Base-by-base conservation (phyloP, 2,113 vertebrate genomes). In the Myodes glareolus region DNA sequence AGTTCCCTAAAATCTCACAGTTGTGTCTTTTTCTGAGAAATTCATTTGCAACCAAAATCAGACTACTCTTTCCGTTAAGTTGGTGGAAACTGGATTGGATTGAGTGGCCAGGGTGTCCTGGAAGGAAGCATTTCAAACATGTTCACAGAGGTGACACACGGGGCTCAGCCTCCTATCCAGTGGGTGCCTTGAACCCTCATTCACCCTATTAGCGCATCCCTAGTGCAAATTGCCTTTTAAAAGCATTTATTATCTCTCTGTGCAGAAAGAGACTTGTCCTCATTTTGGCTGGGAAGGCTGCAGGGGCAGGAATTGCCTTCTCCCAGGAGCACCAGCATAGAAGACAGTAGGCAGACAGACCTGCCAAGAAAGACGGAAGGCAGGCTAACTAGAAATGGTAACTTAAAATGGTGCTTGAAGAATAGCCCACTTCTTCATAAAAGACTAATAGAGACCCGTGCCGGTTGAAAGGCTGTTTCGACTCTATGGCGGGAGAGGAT, bases 21-120 rank as follows among this genome's bases (percentile, higher is more conserved):
- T 77, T 84, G 21, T 65, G 47, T 3, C 39, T 76, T 89, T 85
- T 97, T 94, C 88, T 93, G 36, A 97, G 82, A 96, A 94, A 85
- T 77, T 75, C 80, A 25, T 0, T 78, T 92, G 96, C 70, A 42
- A 7, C 0, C 27, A 97, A 96, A 84, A 94, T 42, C 8, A 23
- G 80, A 76, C 90, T 90, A 45, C 29, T 78, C 50, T 61, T 96
- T 84, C 90, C 65, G 68, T 61, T 31, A 76, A 97, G 86, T 45
- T 39, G 52, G 93, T 1, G 3, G 90, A 84, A 93, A 61, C 52
- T 9, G 58, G n/a, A 90, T 42, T 88, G 52, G 92, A 81, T 68
- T 91, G 77, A 61, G 55, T 14, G 61, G 65, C 4, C 1, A 8
- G 2, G 12, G 10, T 33, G 16, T 78, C 55, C n/a, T 12, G 33